Evolutionary conservation across 1,140 invertebrate species (phyloP), one percentile per base, ranked within the genome.

Genomic region (Penaeus indicus): DNA sequence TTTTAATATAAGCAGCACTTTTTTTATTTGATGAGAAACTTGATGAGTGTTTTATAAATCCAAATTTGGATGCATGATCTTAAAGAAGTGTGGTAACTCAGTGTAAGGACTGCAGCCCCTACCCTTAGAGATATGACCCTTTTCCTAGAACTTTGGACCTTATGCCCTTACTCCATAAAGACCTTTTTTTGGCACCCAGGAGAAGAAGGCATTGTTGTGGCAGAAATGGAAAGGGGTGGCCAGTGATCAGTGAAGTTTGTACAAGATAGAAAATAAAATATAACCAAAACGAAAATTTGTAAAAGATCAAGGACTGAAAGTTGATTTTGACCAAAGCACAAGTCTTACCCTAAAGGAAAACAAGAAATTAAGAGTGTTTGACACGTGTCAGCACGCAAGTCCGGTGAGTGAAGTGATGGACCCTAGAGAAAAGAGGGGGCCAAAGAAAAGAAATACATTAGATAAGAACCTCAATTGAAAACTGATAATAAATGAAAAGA

Each of bases 161-260:
- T 84, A 88, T 88, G 86, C 86, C 80, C 80, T 88, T 88, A 84
- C 86, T 88, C 86, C 86, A 88, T 63, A 88, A 84, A 84, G 86
- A 88, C 86, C 80, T 83, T 88, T 63, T 75, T 77, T 80, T 88
- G 86, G 86, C 86, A 88, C 69, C 78, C 80, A 82, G 86, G 86
- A 88, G 85, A 63, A 84, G 72, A 72, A 62, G 78, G 81, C 81
- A 88, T 84, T 84, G 77, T 83, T 63, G 80, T 88, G 86, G 80
- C 86, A 88, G 80, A 88, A 75, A 83, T 83, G 86, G 86, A 88
- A 88, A 88, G 82, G 86, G 86, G 86, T 88, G 80, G 72, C 81
- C 60, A 38, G 25, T 83, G 54, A 61, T 77, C 38, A 77, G 8
- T 61, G 19, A 75, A 77, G 54, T 47, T 38, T 75, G 38, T 27